A percentile compares a stretch with the other conserved stretches of the same genome.
phyloP scores from a whole-genome alignment of 37 sponge, comb jelly and placozoan species.

The Beroe ovata region DNA sequence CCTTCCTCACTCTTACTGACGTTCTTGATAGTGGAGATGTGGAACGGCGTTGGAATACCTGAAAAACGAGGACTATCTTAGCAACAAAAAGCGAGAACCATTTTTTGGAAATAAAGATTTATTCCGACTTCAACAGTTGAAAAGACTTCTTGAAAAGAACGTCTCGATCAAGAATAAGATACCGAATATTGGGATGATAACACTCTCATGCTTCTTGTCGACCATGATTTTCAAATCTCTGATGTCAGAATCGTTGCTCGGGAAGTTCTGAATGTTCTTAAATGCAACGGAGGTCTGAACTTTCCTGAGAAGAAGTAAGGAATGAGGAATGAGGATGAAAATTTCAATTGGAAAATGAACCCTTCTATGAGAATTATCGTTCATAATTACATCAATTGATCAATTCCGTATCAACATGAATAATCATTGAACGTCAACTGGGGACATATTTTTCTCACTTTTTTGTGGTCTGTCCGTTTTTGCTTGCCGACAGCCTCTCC shows the following conservation, averaged over 20 bases:
- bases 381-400: too few species aligned
- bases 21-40: constrained; percentile 95
- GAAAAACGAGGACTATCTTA: too few species aligned
- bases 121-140: too few species aligned
- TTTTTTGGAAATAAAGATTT: too few species aligned
- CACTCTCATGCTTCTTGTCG: constrained; percentile 86
- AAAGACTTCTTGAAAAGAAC: too few species aligned
- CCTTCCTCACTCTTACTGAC: constrained; percentile 97
- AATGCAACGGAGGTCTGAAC: constrained; percentile 77
- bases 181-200: constrained; percentile 89
- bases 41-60: constrained; percentile 86
- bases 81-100: too few species aligned
- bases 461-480: background rate
- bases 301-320: too few species aligned
- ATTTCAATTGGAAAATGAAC: too few species aligned
- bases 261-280: constrained; percentile 79
- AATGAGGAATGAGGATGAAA: too few species aligned
- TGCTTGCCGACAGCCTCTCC: constrained; percentile 68
- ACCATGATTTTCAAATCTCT: constrained; percentile 85
- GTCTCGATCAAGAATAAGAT: background rate
- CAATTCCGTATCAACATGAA: too few species aligned
- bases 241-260: constrained; percentile 82
- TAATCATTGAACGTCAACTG: too few species aligned
- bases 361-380: too few species aligned
- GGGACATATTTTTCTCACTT: background rate